These are phyloP conservation scores for Sphinx pinastri DNA, from an alignment of 2,888 invertebrate species.

Conservation along the genomic window DNA sequence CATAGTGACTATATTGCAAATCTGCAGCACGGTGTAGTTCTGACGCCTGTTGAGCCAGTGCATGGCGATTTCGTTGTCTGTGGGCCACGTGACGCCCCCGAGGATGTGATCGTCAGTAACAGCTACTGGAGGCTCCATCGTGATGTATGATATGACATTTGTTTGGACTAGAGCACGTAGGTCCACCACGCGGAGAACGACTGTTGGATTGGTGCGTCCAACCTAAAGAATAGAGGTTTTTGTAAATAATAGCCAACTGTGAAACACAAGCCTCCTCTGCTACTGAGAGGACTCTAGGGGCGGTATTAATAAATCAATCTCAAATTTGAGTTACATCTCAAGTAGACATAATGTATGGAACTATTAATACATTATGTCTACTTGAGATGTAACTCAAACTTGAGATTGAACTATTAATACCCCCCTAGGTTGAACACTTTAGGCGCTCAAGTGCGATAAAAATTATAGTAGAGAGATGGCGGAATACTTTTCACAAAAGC, in stretches of 20 bases:
- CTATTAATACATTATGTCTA: no score
- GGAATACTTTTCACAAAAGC: no score
- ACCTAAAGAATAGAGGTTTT: conserved; percentile 67
- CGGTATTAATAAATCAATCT: no score
- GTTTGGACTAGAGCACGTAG: conserved; percentile 58
- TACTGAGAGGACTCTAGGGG: no score
- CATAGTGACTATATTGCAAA: conserved; percentile 76
- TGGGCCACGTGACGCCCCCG: conserved; percentile 89
- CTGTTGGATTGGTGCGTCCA: conserved; percentile 89
- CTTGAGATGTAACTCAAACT: no score
- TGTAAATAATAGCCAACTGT: neutral
- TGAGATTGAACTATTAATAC: no score
- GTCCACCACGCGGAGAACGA: conserved; percentile 86
- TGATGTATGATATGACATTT: conserved; percentile 50
- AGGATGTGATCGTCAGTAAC: conserved; percentile 87
- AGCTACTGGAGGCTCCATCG: conserved; percentile 73
- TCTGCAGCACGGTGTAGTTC: conserved; percentile 86
- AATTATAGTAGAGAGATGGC: no score
- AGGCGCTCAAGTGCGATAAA: no score
- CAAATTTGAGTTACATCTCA: no score
- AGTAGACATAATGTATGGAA: no score
- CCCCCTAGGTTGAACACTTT: no score
- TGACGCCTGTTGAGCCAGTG: conserved; percentile 95
- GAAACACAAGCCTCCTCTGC: no score
- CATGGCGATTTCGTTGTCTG: conserved; percentile 85